Evolutionary conservation across 2,113 vertebrate genomes (phyloP).

Genomic region (Triplophysa dalaica): DNA sequence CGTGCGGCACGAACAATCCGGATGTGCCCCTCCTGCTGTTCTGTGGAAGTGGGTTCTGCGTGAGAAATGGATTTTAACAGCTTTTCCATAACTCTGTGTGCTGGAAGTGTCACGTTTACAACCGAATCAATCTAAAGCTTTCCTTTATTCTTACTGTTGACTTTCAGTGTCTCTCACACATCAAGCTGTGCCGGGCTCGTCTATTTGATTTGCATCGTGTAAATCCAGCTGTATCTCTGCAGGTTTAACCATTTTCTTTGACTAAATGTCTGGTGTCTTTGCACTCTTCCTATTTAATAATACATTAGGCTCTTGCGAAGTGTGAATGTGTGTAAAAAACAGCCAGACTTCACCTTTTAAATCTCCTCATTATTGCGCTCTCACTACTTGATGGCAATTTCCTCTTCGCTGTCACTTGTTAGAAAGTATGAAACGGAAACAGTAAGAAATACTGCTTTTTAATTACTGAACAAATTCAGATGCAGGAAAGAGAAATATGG

Average conservation of each 20-base stretch:
- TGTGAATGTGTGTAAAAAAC: constrained; percentile 4
- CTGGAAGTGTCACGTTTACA: constrained; percentile 21
- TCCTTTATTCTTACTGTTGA: not conserved
- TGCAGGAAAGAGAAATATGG: not conserved
- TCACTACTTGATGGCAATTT: not conserved
- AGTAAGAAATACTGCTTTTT: not conserved
- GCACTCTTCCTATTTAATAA: constrained; percentile 5
- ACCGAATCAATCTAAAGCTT: constrained; percentile 1
- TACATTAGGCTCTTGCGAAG: not conserved
- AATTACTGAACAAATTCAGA: not conserved
- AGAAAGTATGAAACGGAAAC: not conserved
- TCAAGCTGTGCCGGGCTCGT: not conserved
- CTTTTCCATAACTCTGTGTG: not conserved
- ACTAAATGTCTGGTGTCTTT: not conserved
- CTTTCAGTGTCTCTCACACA: not conserved
- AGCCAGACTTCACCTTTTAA: not conserved
- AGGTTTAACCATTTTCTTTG: not conserved
- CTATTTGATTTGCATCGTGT: not conserved
- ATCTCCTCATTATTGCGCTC: constrained; percentile 13
- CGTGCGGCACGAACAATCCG: not conserved
- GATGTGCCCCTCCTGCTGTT: constrained; percentile 4
- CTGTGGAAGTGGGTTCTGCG: constrained; percentile 6
- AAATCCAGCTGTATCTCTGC: not conserved
- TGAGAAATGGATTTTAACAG: constrained; percentile 5
- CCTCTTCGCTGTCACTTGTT: not conserved